Percentiles rank a stretch among this genome's conserved stretches.
Evolutionary conservation across 2,888 invertebrate genomes (phyloP).

Genomic region (Zeuzera pyrina): DNA sequence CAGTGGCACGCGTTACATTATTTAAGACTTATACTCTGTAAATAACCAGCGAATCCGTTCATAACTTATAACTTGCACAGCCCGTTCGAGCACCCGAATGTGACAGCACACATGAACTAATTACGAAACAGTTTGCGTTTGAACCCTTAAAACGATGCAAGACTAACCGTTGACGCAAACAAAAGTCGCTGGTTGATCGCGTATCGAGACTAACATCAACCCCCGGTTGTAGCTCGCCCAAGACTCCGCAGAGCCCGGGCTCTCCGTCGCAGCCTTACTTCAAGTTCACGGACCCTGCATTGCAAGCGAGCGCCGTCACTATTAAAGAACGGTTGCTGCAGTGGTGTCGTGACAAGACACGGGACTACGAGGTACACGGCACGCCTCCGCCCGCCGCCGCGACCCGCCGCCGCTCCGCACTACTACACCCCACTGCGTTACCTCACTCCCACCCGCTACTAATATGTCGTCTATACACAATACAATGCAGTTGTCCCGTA

Average conservation of each 20-base stretch:
- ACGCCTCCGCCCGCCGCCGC: conserved; percentile 22
- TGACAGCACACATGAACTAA: conserved; percentile 20
- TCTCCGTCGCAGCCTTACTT: conserved; percentile 83
- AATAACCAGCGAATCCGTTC: conserved; percentile 35
- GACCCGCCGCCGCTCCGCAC: conserved; percentile 12
- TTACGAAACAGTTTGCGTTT: not conserved
- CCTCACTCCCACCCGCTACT: conserved; percentile 10
- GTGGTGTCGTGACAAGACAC: conserved; percentile 98
- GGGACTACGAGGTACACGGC: conserved; percentile 93
- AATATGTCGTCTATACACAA: too few relatives aligned
- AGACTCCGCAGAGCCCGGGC: conserved; percentile 76
- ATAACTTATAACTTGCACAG: conserved; percentile 29
- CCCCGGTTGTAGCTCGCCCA: conserved; percentile 78
- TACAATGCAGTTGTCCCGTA: too few relatives aligned
- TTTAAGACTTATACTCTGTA: too few relatives aligned
- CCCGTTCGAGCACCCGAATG: conserved; percentile 33
- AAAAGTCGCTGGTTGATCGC: not conserved
- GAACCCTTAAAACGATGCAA: conserved; percentile 1
- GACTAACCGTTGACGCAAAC: not conserved
- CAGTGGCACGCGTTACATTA: too few relatives aligned
- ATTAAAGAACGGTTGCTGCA: conserved; percentile 97
- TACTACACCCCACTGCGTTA: not conserved
- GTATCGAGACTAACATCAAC: not conserved
- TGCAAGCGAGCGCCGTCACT: conserved; percentile 92
- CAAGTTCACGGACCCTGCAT: conserved; percentile 92